Evolutionary conservation across 2,113 vertebrate genomes (phyloP), one percentile per base, ranked within the genome.

Genomic region (Hippopotamus amphibius): DNA sequence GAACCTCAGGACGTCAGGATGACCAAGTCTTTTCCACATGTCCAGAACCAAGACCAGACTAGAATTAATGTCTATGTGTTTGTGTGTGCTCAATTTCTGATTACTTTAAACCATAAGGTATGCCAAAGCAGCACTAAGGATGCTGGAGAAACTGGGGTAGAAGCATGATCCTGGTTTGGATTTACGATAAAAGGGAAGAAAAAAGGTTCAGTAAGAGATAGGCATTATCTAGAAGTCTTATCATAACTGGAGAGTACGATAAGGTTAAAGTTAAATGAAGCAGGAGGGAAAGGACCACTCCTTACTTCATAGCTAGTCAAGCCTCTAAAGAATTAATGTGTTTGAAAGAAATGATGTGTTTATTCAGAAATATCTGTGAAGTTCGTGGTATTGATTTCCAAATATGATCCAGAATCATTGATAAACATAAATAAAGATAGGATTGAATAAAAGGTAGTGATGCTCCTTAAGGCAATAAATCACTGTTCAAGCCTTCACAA

Each of bases 301-400:
- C 26, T 86, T 77, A 90, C 71, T 41, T 91, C 26, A 82, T 41
- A 90, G 30, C 28, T 92, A 46, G 26, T 84, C 57, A 57, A 72
- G 37, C 21, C 24, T 72, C n/a, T 88, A 28, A 82, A 86, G 57
- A 19, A n/a, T 86, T 69, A 84, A 77, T 59, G 50, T 63, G 14
- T n/a, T 87, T 88, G 21, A 48, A 83, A 92, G 68, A 91, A 74
- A 2, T 72, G 6, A 63, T 59, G 33, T 72, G 48, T 33, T 94
- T 95, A 48, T 72, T 96, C 26, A 96, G 71, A 96, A 95, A 87
- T 76, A 90, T 16, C 37, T 74, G 30, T 53, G n/a, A 92, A 88
- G 41, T 88, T 95, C 80, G 71, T 83, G 19, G 41, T 93, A 96
- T 97, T 79, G 22, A 53, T 74, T 96, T 84, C 53, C 22, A 95